These are phyloP conservation scores for Stichodactyla helianthus DNA, from an alignment of 64 coral and sea anemone genomes.

Conservation along the genomic window DNA sequence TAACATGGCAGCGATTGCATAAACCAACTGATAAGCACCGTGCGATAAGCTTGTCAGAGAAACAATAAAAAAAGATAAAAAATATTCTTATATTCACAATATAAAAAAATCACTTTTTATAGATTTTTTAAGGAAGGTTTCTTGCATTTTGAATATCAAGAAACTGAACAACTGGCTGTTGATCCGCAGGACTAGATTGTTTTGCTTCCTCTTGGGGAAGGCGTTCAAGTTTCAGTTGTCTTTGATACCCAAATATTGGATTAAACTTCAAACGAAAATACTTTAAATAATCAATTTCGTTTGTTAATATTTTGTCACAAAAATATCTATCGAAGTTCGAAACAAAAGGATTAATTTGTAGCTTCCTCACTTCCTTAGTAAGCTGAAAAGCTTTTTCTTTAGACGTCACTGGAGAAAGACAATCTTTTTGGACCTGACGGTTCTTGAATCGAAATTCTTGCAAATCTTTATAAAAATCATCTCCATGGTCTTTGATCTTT, in stretches of 20 bases:
- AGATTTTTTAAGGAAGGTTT: too few species aligned
- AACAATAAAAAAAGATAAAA: too few species aligned
- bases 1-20: too few species aligned
- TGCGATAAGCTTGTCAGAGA: too few species aligned
- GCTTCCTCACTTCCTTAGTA: constrained; percentile 40
- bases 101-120: too few species aligned
- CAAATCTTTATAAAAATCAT: constrained; percentile 68
- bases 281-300: constrained; percentile 79
- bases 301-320: constrained; percentile 76
- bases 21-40: too few species aligned
- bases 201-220: not conserved
- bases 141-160: not conserved
- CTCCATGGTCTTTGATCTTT: constrained; percentile 68
- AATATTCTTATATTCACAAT: too few species aligned
- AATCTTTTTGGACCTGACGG: constrained; percentile 44
- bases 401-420: constrained; percentile 55
- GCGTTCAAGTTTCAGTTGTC: constrained; percentile 33
- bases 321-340: constrained; percentile 66
- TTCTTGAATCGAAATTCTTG: constrained; percentile 67
- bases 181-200: not conserved
- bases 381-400: constrained; percentile 70
- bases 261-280: constrained; percentile 77
- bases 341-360: constrained; percentile 47
- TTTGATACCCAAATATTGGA: constrained; percentile 61
- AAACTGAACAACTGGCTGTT: not conserved